Conservation (phyloP, 2,888 invertebrate genomes). For the Pollenia amentaria region DNA sequence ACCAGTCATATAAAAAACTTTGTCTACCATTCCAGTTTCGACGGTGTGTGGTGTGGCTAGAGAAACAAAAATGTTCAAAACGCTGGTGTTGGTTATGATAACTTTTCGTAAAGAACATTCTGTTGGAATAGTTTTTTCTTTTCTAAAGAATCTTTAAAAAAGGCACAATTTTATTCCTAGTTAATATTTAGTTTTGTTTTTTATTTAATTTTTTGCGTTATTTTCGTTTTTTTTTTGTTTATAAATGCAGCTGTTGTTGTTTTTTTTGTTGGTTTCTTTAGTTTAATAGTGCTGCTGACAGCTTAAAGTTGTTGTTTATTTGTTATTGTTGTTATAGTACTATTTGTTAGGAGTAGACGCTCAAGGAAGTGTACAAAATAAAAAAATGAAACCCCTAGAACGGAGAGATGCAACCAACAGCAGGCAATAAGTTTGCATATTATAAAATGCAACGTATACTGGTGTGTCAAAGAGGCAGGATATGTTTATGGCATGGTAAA, state of each 20-base stretch:
- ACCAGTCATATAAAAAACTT: conserved; percentile 11
- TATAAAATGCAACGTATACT: conserved; percentile 61
- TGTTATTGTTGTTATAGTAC: conserved; percentile 80
- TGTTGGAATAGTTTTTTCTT: conserved; percentile 36
- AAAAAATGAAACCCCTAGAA: conserved; percentile 4
- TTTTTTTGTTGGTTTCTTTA: conserved; percentile 73
- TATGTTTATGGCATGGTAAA: conserved; percentile 74
- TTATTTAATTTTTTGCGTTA: conserved; percentile 47
- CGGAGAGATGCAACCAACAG: conserved; percentile 43
- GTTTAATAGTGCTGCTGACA: conserved; percentile 80
- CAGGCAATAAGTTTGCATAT: conserved; percentile 67
- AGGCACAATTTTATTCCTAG: conserved; percentile 58
- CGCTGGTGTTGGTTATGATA: conserved; percentile 71
- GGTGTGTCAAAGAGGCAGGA: conserved; percentile 72
- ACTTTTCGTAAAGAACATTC: conserved; percentile 48
- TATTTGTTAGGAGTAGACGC: conserved; percentile 69
- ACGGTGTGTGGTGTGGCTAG: background rate
- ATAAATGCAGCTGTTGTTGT: conserved; percentile 68
- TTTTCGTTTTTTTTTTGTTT: conserved; percentile 31
- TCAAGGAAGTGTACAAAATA: conserved; percentile 51
- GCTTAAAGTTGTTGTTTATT: conserved; percentile 83
- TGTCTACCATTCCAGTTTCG: background rate
- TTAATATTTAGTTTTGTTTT: conserved; percentile 73
- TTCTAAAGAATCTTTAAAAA: conserved; percentile 51
- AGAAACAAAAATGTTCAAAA: conserved; percentile 33